Base-by-base conservation (phyloP, 1,140 invertebrate genomes). In the Holotrichia oblita region DNA sequence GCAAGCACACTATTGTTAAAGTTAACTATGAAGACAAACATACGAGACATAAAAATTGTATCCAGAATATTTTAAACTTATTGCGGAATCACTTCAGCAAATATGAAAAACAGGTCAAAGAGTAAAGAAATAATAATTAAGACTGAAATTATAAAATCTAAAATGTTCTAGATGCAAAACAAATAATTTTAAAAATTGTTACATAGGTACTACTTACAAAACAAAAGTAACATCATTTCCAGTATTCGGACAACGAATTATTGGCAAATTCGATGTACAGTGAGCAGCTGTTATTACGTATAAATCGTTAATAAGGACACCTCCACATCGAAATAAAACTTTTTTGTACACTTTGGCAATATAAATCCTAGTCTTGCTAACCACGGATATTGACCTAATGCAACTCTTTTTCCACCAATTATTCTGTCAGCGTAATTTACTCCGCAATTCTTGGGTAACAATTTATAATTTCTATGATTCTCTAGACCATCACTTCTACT, bases 271-370 rank as follows among this genome's bases (percentile, higher is more conserved):
- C 2, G 85, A 84, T 1, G 92, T 86, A 81, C 93, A 94, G 85
- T 94, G 93, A 0, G 91, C 92, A 4, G 93, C 89, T 55, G 93
- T 94, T 2, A 94, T 61, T 20, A 94, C 87, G 80, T 91, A 91
- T 1, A 87, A 81, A 42, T 89, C 85, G 22, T 88, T 90, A 41
- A 94, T 89, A 0, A 94, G 85, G 2, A 90, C 88, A 0, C 92
- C 93, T 0, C 91, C 93, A 82, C 93, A 94, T 55, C 87, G 84
- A 79, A 85, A 91, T 9, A 34, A 12, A 22, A 34, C 27, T 44
- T 55, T 22, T 44, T 76, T 55, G 41, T 55, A 27, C 75, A 76
- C 3, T 22, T n/a, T 3, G 41, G 48, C 10, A 40, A 64, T 55
- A 9, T 7, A 44, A 93, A 94, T 24, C 91, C 93, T 22, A 95